Percentiles rank a stretch among this genome's conserved stretches.
phyloP scores from a whole-genome alignment of 2,888 invertebrate species.

The Entomobrya proxima region DNA sequence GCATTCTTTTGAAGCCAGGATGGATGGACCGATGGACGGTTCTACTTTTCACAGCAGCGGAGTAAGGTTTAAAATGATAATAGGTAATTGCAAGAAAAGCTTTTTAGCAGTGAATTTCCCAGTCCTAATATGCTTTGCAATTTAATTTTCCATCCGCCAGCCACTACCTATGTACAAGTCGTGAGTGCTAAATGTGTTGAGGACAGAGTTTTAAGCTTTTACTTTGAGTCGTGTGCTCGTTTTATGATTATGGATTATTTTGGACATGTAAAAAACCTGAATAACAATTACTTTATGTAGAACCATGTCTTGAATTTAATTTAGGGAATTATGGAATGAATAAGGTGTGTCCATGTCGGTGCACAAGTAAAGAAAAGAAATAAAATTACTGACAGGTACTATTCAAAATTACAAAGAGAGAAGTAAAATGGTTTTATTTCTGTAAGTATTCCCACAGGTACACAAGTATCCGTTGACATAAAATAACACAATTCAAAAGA shows the following conservation, averaged over 20 bases:
- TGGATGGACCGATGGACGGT: slow-evolving; percentile 27
- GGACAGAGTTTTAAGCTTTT: too few relatives aligned
- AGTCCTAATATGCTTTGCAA: too few relatives aligned
- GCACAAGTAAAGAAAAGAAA: background rate
- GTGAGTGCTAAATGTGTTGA: too few relatives aligned
- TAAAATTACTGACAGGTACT: background rate
- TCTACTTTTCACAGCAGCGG: background rate
- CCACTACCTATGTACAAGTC: too few relatives aligned
- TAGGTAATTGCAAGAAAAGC: background rate
- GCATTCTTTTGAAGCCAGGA: background rate
- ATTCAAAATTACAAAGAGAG: background rate
- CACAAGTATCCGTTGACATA: too few relatives aligned
- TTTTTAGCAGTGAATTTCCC: slow-evolving; percentile 36
- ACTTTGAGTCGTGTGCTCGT: too few relatives aligned
- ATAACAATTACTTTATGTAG: background rate
- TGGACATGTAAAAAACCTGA: background rate
- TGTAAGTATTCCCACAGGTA: too few relatives aligned
- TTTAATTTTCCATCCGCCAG: slow-evolving; percentile 1
- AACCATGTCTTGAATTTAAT: background rate
- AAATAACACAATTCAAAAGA: too few relatives aligned
- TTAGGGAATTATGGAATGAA: background rate
- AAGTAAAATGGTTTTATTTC: too few relatives aligned
- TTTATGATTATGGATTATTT: too few relatives aligned
- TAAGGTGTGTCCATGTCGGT: too few relatives aligned
- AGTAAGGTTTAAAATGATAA: slow-evolving; percentile 26